Evolutionary conservation across 2,797 vertebrate species (phyloP), one percentile per base, ranked within the genome.

Genomic region (Notoglanidium macrostoma): DNA sequence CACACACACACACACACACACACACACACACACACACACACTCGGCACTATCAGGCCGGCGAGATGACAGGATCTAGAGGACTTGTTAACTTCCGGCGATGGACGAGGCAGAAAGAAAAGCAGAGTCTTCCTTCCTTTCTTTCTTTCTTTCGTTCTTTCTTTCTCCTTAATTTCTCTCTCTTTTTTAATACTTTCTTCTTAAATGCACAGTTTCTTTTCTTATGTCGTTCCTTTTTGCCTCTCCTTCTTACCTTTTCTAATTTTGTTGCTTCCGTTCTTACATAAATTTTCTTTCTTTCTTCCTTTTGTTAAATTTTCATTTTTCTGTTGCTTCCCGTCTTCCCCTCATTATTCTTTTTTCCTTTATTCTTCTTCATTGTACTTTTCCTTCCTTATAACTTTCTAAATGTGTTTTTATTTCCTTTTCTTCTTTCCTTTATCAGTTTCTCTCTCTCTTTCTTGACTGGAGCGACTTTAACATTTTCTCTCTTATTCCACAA

Each of bases 1-100:
- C 44, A 93, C 89, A 93, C 84, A 92, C 89, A 93, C 91, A 92
- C 91, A 94, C 82, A 90, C 85, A 92, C 79, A 84, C 77, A 91
- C 35, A 74, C 21, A 49, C 73, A 51, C 29, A 92, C 91, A 90
- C 90, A 72, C 76, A 78, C 59, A 65, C 77, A 35, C 85, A 65
- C 70, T n/a, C 11, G 46, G 87, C 86, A 82, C 88, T 90, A 90
- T 93, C 91, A 72, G 93, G 92, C 49, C 91, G 87, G 89, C 91
- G 92, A 91, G 90, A 93, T 93, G 93, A 95, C 95, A 95, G 91
- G 93, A 95, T 95, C 91, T 93, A 94, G 94, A 96, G 94, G 93
- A 95, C 94, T 96, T 95, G 94, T 95, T 96, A 95, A 94, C 93
- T 92, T 93, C 88, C 86, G 65, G 90, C 87, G 90, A 93, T 91